Conservation (phyloP, 2,113 vertebrate genomes). For the Sphaerodactylus townsendi region DNA sequence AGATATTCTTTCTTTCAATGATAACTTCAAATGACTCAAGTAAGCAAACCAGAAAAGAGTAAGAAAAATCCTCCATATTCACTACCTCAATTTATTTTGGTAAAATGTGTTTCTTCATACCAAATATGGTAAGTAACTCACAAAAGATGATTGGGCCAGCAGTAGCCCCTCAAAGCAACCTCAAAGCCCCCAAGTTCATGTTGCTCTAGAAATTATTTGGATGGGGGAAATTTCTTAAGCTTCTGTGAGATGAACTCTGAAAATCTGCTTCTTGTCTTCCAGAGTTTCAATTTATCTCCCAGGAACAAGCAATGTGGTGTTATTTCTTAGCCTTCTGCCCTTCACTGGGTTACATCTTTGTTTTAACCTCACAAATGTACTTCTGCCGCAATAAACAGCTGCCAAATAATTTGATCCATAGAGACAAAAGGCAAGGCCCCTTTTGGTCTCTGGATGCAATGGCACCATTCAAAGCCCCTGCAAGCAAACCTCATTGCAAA, state of each 20-base stretch:
- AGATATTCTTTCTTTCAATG: no score
- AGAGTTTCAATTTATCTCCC: not conserved
- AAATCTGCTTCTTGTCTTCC: not conserved
- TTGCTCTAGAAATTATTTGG: not conserved
- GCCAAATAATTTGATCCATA: conserved; percentile 35
- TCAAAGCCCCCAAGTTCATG: not conserved
- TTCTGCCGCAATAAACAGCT: conserved; percentile 42
- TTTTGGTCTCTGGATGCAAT: conserved; percentile 51
- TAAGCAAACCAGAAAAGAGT: not conserved
- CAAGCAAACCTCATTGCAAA: conserved; percentile 29
- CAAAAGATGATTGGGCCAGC: not conserved
- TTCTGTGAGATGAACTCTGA: not conserved
- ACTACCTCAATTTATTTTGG: not conserved
- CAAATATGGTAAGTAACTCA: not conserved
- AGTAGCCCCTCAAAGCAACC: no score
- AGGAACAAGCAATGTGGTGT: not conserved
- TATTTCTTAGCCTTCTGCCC: not conserved
- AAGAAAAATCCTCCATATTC: not conserved
- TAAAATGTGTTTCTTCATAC: not conserved
- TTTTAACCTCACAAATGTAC: conserved; percentile 23
- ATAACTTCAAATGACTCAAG: not conserved
- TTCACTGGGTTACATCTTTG: not conserved
- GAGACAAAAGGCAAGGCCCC: conserved; percentile 38
- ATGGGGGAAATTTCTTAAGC: no score
- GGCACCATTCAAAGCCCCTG: not conserved